These are phyloP conservation scores for Agriopis marginaria DNA, from an alignment of 2,888 invertebrate genomes.

Conservation along the genomic window DNA sequence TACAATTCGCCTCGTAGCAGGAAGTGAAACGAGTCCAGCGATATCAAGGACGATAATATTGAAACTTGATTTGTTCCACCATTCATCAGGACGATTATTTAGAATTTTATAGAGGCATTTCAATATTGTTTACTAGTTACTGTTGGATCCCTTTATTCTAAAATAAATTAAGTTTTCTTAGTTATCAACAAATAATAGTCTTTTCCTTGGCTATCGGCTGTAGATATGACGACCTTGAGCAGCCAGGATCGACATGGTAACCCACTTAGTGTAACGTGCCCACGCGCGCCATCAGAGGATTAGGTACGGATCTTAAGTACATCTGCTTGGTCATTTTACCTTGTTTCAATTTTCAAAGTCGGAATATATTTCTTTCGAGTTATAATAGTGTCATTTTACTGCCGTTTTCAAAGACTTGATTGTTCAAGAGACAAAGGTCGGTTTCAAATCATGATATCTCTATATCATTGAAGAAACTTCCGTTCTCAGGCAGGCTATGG, in stretches of 20 bases:
- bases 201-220: conserved; percentile 46
- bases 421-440: conserved; percentile 34
- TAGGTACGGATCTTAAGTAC: conserved; percentile 66
- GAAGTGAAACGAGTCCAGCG: conserved; percentile 79
- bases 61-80: conserved; percentile 66
- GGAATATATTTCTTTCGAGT: background rate
- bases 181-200: no score
- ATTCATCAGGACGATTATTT: conserved; percentile 49
- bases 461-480: conserved; percentile 48
- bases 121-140: conserved; percentile 23
- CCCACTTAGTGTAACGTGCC: conserved; percentile 77
- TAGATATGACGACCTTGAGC: conserved; percentile 72
- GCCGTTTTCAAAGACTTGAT: background rate
- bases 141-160: conserved; percentile 25
- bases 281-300: conserved; percentile 72
- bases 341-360: conserved; percentile 20
- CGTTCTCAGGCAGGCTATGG: conserved; percentile 68
- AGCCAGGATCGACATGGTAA: conserved; percentile 71
- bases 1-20: conserved; percentile 78
- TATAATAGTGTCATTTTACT: background rate
- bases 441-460: conserved; percentile 25
- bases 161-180: conserved; percentile 42
- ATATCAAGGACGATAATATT: conserved; percentile 80
- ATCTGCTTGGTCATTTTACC: conserved; percentile 57
- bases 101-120: conserved; percentile 35